Base-by-base conservation (phyloP, 1,140 invertebrate genomes). In the Tenebrio molitor region DNA sequence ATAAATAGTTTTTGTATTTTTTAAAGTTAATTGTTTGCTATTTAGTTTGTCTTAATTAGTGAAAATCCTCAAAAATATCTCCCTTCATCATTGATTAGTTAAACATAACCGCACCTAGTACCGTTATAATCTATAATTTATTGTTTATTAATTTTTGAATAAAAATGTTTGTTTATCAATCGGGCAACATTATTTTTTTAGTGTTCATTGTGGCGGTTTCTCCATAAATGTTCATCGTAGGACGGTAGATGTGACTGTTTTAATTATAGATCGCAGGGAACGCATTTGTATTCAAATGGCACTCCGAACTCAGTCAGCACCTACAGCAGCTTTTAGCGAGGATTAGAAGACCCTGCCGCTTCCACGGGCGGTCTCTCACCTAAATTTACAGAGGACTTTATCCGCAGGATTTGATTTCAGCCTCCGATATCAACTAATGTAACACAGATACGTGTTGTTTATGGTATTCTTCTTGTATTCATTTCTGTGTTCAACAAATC, bases 231-330 rank as follows among this genome's bases (percentile, higher is more conserved):
- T 66, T 44, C n/a, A 44, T 23, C 17, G 17, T 25, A 44, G 23
- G 15, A 15, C 36, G 8, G 36, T 15, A 8, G 19, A 33, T 25
- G 29, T n/a, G 10, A 33, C 23, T 8, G 23, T 58, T 66, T 66
- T 66, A 66, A 66, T 66, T 66, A 34, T 66, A 15, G 39, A 44
- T 44, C 39, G 64, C 64, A 21, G 6, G 29, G 25, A 21, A 25
- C 33, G 44, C 64, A 66, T 66, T 66, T 66, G 64, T 66, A 66
- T 66, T 66, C 64, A 66, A 66, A 66, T 66, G 36, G 39, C 19
- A 34, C 39, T 21, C 36, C 16, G 29, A 29, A 29, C 64, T 21
- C 64, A 44, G 64, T 66, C 64, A 16, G 36, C 64, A 42, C 64
- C 64, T 66, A 33, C 36, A 66, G 21, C 39, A 66, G 64, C 64